Evolutionary conservation across 2,888 invertebrate genomes (phyloP), one percentile per base, ranked within the genome.

Genomic region (Anoncus sp.): DNA sequence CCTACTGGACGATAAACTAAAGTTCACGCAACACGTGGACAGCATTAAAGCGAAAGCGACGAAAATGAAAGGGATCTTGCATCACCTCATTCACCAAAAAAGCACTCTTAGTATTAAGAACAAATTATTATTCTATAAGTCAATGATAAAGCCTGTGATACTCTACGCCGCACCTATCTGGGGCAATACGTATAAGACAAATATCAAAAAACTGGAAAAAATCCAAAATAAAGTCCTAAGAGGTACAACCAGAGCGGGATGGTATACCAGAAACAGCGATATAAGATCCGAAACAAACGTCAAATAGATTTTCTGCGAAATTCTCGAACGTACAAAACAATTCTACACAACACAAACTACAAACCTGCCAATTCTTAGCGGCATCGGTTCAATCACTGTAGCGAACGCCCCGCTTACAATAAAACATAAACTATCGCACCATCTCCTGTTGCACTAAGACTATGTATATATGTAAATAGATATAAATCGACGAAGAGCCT

Each of bases 91-190:
- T 2, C 12, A 12, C 2, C 55, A 45, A 55, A 70, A 67, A 18
- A 67, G 70, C 12, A 47, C 10, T n/a, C 27, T 75, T 9, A 63
- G 40, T 22, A 24, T n/a, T 9, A 70, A 65, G 43, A 70, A 71
- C 22, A 76, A 71, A 43, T 4, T 66, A n/a, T 24, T 71, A 20
- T 10, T 76, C 2, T 66, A 71, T 24, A 70, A 76, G 9, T 12
- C 59, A 1, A 65, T 76, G 3, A 76, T 71, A 7, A 71, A 60
- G 24, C 76, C 71, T n/a, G 18, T 66, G 35, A 35, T 71, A 12
- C 24, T 76, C 0, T 71, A 76, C 24, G 76, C 71, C 1, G 18
- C 76, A 3, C 66, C 66, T 0, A 47, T 66, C 0, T 71, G 60
- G 60, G 43, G 76, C 24, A 71, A 51, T 12, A 49, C 66, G 1